Evolutionary conservation across 2,888 invertebrate genomes (phyloP).

Genomic region (Cantharis flavilabris): DNA sequence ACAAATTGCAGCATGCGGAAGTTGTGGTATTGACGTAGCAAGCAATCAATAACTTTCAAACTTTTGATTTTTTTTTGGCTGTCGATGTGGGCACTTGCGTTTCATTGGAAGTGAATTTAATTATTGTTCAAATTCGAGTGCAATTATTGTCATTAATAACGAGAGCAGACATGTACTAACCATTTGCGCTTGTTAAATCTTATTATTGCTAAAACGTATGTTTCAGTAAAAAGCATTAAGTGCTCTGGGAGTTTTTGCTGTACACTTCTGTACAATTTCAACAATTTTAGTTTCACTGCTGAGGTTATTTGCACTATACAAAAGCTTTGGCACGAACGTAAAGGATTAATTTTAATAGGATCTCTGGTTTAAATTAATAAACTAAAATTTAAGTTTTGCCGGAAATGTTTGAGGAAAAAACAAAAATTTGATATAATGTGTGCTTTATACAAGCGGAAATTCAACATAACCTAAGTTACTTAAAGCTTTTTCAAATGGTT

Average conservation of each 20-base stretch:
- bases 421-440: neutral
- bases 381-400: neutral
- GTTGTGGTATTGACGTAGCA: neutral
- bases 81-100: neutral
- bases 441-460: neutral
- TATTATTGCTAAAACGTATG: slow-evolving; percentile 7
- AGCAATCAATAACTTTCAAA: neutral
- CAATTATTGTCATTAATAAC: slow-evolving; percentile 12
- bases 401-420: neutral
- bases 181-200: slow-evolving; percentile 13
- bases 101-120: neutral
- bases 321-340: neutral
- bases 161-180: slow-evolving; percentile 4
- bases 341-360: neutral
- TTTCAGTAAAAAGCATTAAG: slow-evolving; percentile 16
- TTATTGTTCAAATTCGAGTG: neutral
- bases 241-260: slow-evolving; percentile 10
- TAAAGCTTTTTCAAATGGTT: neutral
- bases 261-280: neutral
- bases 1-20: neutral
- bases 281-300: neutral
- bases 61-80: neutral
- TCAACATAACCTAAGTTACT: neutral
- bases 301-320: neutral
- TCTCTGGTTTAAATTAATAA: neutral